A percentile compares a stretch with the other conserved stretches of the same genome.
phyloP scores from a whole-genome alignment of 2,113 vertebrate species.

The Pterophyllum scalare region DNA sequence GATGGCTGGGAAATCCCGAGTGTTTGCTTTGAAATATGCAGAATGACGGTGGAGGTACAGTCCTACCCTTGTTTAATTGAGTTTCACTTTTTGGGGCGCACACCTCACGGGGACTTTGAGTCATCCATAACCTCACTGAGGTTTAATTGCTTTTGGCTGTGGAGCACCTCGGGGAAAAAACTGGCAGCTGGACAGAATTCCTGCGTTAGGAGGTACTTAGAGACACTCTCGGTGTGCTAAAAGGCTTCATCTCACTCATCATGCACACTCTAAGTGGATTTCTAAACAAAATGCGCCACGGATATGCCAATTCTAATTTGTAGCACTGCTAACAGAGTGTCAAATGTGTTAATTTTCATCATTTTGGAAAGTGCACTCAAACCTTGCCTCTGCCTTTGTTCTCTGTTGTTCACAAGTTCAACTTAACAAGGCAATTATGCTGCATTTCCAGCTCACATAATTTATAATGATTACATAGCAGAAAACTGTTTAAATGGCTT shows the following conservation, averaged over 20 bases:
- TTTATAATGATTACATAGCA: conserved; percentile 21
- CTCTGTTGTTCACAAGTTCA: neutral
- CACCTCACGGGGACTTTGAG: conserved; percentile 53
- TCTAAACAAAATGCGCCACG: neutral
- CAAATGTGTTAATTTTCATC: conserved; percentile 4
- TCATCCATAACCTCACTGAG: conserved; percentile 56
- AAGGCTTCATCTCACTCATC: conserved; percentile 12
- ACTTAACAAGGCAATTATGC: conserved; percentile 15
- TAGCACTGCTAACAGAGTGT: neutral
- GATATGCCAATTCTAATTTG: neutral
- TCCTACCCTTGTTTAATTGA: conserved; percentile 53
- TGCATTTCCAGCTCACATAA: neutral
- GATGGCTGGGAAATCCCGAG: conserved; percentile 52
- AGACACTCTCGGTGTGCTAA: conserved; percentile 2
- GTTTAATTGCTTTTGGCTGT: conserved; percentile 67
- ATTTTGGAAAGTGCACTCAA: neutral
- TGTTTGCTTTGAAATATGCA: conserved; percentile 26
- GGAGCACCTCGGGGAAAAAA: conserved; percentile 44
- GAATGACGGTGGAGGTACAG: conserved; percentile 34
- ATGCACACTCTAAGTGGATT: neutral
- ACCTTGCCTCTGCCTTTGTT: neutral
- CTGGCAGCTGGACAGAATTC: conserved; percentile 58
- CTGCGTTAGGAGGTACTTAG: conserved; percentile 48
- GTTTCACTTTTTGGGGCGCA: conserved; percentile 48
- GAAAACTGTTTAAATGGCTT: neutral